Conservation (phyloP, 1,140 invertebrate genomes). For the Pomacea maculata region DNA sequence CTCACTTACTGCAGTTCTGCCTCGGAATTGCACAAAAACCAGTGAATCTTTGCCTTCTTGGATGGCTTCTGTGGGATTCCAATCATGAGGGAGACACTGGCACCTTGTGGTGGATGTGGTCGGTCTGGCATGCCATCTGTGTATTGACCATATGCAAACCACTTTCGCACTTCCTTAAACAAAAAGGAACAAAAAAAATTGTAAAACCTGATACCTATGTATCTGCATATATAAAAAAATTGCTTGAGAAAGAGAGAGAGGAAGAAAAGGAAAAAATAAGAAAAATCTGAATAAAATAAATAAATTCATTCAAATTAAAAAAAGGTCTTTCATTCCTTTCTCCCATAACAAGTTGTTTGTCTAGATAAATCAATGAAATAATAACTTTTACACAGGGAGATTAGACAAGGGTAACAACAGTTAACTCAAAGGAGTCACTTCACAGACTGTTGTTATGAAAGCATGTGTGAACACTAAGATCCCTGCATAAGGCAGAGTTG, state of each 20-base stretch:
- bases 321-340: not conserved
- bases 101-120: slow-evolving; percentile 42
- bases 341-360: not conserved
- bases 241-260: not conserved
- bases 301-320: not conserved
- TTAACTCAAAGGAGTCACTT: too few relatives aligned
- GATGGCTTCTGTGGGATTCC: slow-evolving; percentile 49
- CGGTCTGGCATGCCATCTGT: slow-evolving; percentile 46
- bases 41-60: slow-evolving; percentile 48
- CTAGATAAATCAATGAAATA: too few relatives aligned
- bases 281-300: not conserved
- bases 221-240: too few relatives aligned
- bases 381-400: too few relatives aligned
- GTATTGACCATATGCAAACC: slow-evolving; percentile 55
- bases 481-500: too few relatives aligned
- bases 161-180: slow-evolving; percentile 55
- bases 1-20: slow-evolving; percentile 46
- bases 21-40: slow-evolving; percentile 41
- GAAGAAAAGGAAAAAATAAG: not conserved
- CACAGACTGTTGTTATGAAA: too few relatives aligned
- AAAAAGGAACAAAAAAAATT: slow-evolving; percentile 7
- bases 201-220: not conserved
- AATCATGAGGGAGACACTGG: slow-evolving; percentile 35
- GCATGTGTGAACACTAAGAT: too few relatives aligned
- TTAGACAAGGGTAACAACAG: too few relatives aligned